Evolutionary conservation across 2,888 invertebrate genomes (phyloP).

Genomic region (Osmoderma eremita): DNA sequence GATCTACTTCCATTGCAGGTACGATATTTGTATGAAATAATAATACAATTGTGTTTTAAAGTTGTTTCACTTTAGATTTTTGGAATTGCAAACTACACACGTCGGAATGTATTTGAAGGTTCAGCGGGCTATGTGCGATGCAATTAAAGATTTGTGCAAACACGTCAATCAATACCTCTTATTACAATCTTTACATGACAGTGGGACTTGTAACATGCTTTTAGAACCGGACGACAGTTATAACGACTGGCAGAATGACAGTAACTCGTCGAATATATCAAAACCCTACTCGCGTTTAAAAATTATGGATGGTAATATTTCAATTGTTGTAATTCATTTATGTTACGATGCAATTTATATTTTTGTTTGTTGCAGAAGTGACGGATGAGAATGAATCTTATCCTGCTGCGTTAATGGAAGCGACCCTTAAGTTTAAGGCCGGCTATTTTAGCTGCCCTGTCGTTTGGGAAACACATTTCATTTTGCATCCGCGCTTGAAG

Average conservation of each 20-base stretch:
- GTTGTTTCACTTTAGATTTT: constrained; percentile 62
- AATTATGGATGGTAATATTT: constrained; percentile 59
- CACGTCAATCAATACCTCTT: constrained; percentile 76
- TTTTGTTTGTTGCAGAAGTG: constrained; percentile 52
- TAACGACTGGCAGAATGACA: constrained; percentile 55
- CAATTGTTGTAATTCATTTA: constrained; percentile 1
- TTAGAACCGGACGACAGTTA: constrained; percentile 70
- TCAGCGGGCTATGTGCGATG: constrained; percentile 66
- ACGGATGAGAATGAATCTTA: constrained; percentile 58
- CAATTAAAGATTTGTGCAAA: constrained; percentile 70
- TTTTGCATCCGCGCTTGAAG: constrained; percentile 76
- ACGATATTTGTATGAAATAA: too few species aligned
- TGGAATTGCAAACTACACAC: constrained; percentile 66
- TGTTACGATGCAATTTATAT: not conserved
- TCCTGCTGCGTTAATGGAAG: constrained; percentile 60
- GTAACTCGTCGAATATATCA: constrained; percentile 53
- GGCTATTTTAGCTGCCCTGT: constrained; percentile 79
- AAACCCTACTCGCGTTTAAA: constrained; percentile 57
- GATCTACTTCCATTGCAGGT: constrained; percentile 77
- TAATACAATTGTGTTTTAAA: too few species aligned
- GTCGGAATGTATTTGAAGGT: constrained; percentile 67
- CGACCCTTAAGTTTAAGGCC: constrained; percentile 66
- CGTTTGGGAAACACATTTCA: constrained; percentile 77
- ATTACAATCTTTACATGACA: constrained; percentile 74
- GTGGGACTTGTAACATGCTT: constrained; percentile 72